Conservation (phyloP, 2,888 invertebrate genomes). For the Bombyx huttoni region DNA sequence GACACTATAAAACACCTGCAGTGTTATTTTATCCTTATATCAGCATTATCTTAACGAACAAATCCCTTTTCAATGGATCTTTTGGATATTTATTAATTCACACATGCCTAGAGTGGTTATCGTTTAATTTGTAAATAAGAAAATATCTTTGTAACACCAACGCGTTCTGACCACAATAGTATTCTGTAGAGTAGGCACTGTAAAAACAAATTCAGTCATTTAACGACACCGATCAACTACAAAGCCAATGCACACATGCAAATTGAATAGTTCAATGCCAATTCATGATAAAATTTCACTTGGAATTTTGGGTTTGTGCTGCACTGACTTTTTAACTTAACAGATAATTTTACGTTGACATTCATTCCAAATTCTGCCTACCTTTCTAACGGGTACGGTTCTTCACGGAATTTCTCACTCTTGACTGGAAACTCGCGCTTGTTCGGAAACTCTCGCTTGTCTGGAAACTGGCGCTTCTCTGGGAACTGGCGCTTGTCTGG, state of each 20-base stretch:
- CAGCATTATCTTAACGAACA: not conserved
- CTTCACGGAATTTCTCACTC: constrained; percentile 49
- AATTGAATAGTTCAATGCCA: constrained; percentile 1
- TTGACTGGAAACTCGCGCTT: constrained; percentile 45
- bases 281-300: not conserved
- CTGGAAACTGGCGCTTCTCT: not conserved
- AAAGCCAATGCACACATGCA: constrained; percentile 36
- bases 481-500: constrained; percentile 4
- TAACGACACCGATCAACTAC: constrained; percentile 37
- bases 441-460: not conserved
- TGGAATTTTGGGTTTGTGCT: not conserved
- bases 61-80: not conserved
- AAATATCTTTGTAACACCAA: constrained; percentile 65
- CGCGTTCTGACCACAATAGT: constrained; percentile 60
- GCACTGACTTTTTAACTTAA: constrained; percentile 4
- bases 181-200: constrained; percentile 68
- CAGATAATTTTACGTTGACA: constrained; percentile 9
- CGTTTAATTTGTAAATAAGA: constrained; percentile 57
- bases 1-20: not conserved
- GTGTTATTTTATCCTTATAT: not conserved
- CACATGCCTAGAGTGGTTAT: constrained; percentile 56
- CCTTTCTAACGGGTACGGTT: constrained; percentile 42
- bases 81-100: constrained; percentile 18
- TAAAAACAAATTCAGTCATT: constrained; percentile 69
- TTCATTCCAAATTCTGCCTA: constrained; percentile 13